phyloP scores from a whole-genome alignment of 2,888 invertebrate genomes.

The Silvanus unidentatus region DNA sequence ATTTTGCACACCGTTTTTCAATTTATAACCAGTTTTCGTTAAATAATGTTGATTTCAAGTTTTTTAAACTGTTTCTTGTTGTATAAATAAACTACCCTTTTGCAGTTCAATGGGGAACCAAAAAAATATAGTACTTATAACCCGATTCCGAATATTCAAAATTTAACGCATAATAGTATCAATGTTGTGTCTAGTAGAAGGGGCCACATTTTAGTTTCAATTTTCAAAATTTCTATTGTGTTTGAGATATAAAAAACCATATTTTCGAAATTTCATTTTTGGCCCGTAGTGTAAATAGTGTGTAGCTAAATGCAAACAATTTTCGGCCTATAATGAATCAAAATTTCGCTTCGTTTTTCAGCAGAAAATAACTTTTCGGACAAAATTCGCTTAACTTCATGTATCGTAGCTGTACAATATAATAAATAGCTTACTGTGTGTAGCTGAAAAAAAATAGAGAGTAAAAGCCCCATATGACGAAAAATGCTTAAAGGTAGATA shows the following conservation, averaged over 20 bases:
- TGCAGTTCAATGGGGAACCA: slow-evolving; percentile 26
- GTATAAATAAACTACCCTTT: slow-evolving; percentile 13
- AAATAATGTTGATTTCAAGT: slow-evolving; percentile 28
- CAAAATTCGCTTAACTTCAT: too few relatives aligned
- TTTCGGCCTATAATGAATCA: too few relatives aligned
- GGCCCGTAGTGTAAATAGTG: too few relatives aligned
- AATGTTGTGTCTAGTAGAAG: too few relatives aligned
- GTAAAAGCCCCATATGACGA: slow-evolving; percentile 1
- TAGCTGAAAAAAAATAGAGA: slow-evolving; percentile 14
- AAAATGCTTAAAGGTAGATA: slow-evolving; percentile 23
- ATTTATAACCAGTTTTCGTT: slow-evolving; percentile 39
- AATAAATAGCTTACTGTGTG: slow-evolving; percentile 6
- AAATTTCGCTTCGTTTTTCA: too few relatives aligned
- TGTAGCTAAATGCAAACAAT: too few relatives aligned
- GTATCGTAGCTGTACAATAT: not conserved
- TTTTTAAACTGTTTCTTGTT: slow-evolving; percentile 26
- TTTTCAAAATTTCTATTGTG: too few relatives aligned
- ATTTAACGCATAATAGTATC: not conserved
- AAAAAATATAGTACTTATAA: slow-evolving; percentile 21
- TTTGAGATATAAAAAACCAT: too few relatives aligned
- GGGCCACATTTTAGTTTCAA: too few relatives aligned
- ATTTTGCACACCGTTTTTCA: slow-evolving; percentile 32
- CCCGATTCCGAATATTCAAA: not conserved
- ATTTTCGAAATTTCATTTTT: too few relatives aligned
- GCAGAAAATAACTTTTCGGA: too few relatives aligned